Percentiles rank a stretch among this genome's conserved stretches.
These are phyloP conservation scores for Anguilla japonica DNA, from an alignment of 2,113 vertebrate genomes.

Conservation along the genomic window DNA sequence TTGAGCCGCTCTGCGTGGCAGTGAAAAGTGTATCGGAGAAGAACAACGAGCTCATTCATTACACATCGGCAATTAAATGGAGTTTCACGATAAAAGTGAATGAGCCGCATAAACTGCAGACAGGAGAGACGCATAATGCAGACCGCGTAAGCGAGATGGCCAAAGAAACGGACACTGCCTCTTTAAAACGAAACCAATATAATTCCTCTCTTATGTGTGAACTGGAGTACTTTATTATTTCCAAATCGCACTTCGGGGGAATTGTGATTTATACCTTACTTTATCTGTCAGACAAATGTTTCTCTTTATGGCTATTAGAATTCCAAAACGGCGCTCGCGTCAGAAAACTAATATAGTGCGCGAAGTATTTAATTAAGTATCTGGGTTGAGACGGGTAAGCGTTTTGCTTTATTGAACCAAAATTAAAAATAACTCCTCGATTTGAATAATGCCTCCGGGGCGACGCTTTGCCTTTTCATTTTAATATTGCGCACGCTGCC, in stretches of 20 bases:
- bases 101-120: not conserved
- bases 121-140: constrained; percentile 11
- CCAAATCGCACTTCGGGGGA: constrained; percentile 50
- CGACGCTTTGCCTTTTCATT: constrained; percentile 61
- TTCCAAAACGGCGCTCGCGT: constrained; percentile 52
- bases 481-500: constrained; percentile 68
- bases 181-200: constrained; percentile 39
- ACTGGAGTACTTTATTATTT: constrained; percentile 54
- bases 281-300: constrained; percentile 63
- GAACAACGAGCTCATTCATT: not conserved
- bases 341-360: constrained; percentile 57
- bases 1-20: not conserved
- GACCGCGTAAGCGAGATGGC: not conserved
- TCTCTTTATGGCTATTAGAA: constrained; percentile 64
- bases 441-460: constrained; percentile 70
- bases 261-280: constrained; percentile 62
- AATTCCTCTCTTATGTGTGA: constrained; percentile 41
- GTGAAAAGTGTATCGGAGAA: not conserved
- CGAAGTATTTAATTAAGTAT: constrained; percentile 70
- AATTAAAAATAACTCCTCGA: constrained; percentile 64
- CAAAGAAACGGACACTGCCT: constrained; percentile 23
- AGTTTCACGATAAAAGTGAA: not conserved
- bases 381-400: constrained; percentile 62
- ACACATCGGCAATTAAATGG: not conserved
- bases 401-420: constrained; percentile 59